Base-by-base conservation (phyloP, 2,888 invertebrate species). In the Eristalinus sepulchralis region DNA sequence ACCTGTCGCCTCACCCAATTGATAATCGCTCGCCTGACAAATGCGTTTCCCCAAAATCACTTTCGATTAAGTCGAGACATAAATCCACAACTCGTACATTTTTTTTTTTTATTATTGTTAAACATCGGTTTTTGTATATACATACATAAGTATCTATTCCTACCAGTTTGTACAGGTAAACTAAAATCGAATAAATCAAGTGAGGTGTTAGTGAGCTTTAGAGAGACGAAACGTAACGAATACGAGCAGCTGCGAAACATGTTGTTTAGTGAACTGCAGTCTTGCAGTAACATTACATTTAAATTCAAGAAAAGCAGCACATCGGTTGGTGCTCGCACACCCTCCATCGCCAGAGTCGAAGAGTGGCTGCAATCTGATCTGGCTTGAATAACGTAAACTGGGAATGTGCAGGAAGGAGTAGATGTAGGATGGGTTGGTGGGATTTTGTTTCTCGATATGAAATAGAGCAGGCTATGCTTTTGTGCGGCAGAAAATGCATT, bases 121-220 rank as follows among this genome's bases (percentile, higher is more conserved):
- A 63, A 57, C 24, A 79, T 66, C 47, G 22, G 24, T 17, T 39
- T 59, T 57, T 66, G 57, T 33, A 66, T 20, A 71, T 31, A 64
- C 20, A 10, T 63, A 33, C 34, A 17, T 33, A 20, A 17, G 8
- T 47, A 47, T 47, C 17, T 64, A 27, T 67, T 59, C n/a, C 34
- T 60, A 24, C 33, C 64, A 47, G 47, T 72, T 79, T 79, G 36
- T 73, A 80, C 72, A 80, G 24, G 72, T 53, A 62, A 80, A 67
- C 60, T 80, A 73, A 55, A 72, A 72, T 72, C 20, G 17, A 57
- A 66, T 24, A 34, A 66, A 53, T 72, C 33, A 39, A 62, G 67
- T 67, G 24, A 24, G 59, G 57, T 63, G 60, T 36, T 71, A 60
- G 39, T 60, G 27, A 57, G 24, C 20, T 24, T 36, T n/a, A 77